Percentiles rank a stretch among this genome's conserved stretches.
Conservation (phyloP, 2,797 vertebrate genomes). For the Scleropages formosus region DNA sequence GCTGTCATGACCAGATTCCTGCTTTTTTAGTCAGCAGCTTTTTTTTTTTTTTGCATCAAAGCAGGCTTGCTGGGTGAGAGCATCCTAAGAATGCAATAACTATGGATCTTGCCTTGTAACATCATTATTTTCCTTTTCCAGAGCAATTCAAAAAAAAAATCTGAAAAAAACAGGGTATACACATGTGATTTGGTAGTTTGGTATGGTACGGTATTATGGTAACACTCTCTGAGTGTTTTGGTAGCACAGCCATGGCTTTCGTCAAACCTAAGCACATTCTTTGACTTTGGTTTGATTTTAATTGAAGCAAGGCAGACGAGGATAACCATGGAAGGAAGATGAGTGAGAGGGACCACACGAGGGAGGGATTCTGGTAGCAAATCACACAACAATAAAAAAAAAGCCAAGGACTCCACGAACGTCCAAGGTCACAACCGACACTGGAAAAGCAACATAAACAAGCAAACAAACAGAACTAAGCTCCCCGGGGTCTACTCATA, state of each 20-base stretch:
- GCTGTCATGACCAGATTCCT: no score
- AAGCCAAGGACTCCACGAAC: neutral
- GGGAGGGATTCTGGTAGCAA: neutral
- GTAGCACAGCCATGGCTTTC: neutral
- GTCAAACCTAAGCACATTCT: neutral
- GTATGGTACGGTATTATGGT: no score
- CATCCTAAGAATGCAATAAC: no score
- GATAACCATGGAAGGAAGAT: neutral
- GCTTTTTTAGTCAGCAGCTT: no score
- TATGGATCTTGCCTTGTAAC: no score
- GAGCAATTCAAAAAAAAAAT: no score
- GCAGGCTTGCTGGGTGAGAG: no score
- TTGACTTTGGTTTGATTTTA: slow-evolving; percentile 22
- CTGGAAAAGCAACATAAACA: slow-evolving; percentile 5
- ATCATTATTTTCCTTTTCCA: no score
- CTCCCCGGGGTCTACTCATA: neutral
- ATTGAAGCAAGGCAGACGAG: neutral
- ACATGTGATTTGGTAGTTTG: no score
- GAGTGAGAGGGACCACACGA: neutral
- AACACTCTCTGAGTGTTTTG: neutral
- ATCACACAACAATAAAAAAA: slow-evolving; percentile 4
- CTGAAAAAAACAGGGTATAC: no score
- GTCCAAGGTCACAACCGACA: neutral
- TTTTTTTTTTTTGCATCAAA: no score
- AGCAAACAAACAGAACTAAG: neutral